phyloP scores from a whole-genome alignment of 2,797 vertebrate genomes.

The Podarcis lilfordi region DNA sequence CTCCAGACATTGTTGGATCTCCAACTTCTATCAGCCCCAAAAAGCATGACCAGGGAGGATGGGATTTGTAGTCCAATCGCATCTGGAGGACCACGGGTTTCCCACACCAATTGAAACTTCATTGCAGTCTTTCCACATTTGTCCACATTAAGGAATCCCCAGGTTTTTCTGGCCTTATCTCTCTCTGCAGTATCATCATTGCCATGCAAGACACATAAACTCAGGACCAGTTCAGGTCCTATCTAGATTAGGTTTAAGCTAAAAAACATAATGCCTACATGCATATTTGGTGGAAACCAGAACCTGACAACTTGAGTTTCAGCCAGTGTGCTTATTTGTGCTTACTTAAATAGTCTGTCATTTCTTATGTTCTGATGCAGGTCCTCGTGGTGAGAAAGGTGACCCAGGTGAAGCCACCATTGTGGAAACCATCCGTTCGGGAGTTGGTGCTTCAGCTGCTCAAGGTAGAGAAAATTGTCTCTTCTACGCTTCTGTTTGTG shows the following conservation, averaged over 20 bases:
- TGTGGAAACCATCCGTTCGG: conserved; percentile 64
- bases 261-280: not conserved
- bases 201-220: no score
- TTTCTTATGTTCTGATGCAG: conserved; percentile 67
- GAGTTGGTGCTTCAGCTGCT: conserved; percentile 64
- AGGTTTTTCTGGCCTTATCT: not conserved
- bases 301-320: not conserved
- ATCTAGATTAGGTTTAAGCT: not conserved
- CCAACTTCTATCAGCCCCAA: no score
- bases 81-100: no score
- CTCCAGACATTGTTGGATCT: no score
- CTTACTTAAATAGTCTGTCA: not conserved
- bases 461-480: conserved; percentile 58
- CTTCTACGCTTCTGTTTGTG: not conserved
- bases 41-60: no score
- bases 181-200: not conserved
- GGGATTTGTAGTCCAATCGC: no score
- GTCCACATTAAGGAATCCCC: conserved; percentile 45
- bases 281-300: not conserved
- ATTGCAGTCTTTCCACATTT: conserved; percentile 34
- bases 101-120: not conserved
- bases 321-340: not conserved
- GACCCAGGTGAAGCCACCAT: conserved; percentile 76
- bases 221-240: not conserved
- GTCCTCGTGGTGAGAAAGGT: conserved; percentile 85